Conservation (phyloP, 2,113 vertebrate species). For the Prunella himalayana region DNA sequence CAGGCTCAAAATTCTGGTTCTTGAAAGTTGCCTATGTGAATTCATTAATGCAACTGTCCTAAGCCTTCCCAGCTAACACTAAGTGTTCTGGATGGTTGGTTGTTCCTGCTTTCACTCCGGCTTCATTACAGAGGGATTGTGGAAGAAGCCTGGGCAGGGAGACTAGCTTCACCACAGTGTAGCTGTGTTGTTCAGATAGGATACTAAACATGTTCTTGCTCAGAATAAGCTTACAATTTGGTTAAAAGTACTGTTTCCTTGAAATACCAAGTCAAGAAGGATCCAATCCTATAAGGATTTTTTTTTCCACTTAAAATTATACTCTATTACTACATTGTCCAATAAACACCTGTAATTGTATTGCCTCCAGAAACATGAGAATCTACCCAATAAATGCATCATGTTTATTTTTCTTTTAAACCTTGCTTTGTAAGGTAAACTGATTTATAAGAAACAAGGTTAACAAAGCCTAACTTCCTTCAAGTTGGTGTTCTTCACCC, state of each 20-base stretch:
- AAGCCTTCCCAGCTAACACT: not conserved
- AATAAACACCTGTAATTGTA: not conserved
- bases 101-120: not conserved
- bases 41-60: not conserved
- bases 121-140: not conserved
- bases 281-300: not conserved
- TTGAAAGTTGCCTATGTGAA: not conserved
- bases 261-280: not conserved
- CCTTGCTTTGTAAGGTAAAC: not conserved
- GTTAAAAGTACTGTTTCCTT: not conserved
- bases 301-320: not conserved
- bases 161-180: not conserved
- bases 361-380: not conserved
- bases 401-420: not conserved
- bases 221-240: not conserved
- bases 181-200: not conserved
- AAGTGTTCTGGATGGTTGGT: not conserved
- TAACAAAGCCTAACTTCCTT: not conserved
- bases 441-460: not conserved
- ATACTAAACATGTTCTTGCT: not conserved
- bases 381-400: not conserved
- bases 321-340: not conserved
- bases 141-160: not conserved
- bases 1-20: not conserved
- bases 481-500: not conserved